Conservation (phyloP, 2,113 vertebrate species). For the Guaruba guarouba region DNA sequence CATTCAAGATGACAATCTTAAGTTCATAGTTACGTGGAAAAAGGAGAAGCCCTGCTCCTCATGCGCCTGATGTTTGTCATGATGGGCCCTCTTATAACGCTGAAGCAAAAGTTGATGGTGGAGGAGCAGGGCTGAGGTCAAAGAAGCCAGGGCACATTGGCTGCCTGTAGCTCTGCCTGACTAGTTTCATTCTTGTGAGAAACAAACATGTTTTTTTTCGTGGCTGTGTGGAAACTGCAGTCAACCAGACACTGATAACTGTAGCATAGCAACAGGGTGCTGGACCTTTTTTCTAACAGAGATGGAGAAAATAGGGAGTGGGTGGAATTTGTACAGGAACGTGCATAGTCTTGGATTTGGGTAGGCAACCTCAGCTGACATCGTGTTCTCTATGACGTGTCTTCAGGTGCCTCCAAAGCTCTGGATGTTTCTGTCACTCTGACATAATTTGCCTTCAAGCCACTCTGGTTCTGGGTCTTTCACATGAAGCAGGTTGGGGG, state of each 20-base stretch:
- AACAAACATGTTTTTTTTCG: background rate
- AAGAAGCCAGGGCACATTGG: accelerated
- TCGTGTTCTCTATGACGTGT: background rate
- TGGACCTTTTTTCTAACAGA: slow-evolving; percentile 19
- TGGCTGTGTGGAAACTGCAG: background rate
- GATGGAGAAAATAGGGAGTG: slow-evolving; percentile 4
- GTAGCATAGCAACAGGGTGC: slow-evolving; percentile 65
- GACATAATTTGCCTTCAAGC: background rate
- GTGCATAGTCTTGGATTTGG: background rate
- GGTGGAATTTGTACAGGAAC: background rate
- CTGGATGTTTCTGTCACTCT: background rate
- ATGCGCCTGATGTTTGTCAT: accelerated
- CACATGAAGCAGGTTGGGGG: background rate
- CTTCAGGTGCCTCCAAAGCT: background rate
- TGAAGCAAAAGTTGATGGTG: background rate
- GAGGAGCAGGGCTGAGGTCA: accelerated
- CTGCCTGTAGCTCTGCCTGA: background rate
- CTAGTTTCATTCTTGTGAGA: background rate
- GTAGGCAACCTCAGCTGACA: background rate
- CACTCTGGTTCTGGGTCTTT: background rate
- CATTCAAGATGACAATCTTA: background rate
- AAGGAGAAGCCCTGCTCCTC: background rate
- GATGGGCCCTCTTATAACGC: background rate
- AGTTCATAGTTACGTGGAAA: background rate
- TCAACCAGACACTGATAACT: slow-evolving; percentile 8